These are phyloP conservation scores for Rhizoglyphus robini DNA, from an alignment of 1,140 invertebrate genomes.

Conservation along the genomic window DNA sequence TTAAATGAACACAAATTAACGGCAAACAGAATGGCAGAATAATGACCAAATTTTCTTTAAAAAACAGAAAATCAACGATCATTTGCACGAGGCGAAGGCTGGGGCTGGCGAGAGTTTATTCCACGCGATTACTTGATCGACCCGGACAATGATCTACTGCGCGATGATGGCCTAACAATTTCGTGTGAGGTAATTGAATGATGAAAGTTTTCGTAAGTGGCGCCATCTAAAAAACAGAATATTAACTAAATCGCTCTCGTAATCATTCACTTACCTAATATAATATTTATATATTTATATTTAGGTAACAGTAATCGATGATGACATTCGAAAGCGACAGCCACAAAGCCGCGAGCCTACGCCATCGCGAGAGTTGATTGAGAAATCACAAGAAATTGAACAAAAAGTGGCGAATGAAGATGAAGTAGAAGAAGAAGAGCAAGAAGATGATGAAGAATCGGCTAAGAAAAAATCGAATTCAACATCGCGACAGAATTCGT, in stretches of 20 bases:
- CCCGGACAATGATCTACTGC: neutral
- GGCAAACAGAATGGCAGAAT: too few relatives aligned
- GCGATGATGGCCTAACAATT: neutral
- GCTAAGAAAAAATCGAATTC: neutral
- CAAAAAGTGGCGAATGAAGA: neutral
- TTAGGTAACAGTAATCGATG: neutral
- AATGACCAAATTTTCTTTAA: neutral
- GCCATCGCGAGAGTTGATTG: neutral
- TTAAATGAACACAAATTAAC: neutral
- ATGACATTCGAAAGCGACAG: neutral
- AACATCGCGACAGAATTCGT: too few relatives aligned
- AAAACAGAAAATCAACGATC: neutral
- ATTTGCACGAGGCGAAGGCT: neutral
- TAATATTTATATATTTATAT: neutral
- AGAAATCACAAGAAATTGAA: neutral
- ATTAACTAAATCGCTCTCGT: neutral
- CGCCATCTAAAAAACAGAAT: neutral
- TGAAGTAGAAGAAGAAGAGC: too few relatives aligned
- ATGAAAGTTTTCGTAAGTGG: neutral
- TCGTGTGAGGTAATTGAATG: neutral
- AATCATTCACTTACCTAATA: neutral
- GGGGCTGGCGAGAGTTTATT: slow-evolving; percentile 7
- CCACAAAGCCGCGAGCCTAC: neutral
- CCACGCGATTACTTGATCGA: neutral
- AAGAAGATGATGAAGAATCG: too few relatives aligned